Base-by-base conservation (phyloP, 35 echinoderm and acorn worm species). In the Acanthaster planci region DNA sequence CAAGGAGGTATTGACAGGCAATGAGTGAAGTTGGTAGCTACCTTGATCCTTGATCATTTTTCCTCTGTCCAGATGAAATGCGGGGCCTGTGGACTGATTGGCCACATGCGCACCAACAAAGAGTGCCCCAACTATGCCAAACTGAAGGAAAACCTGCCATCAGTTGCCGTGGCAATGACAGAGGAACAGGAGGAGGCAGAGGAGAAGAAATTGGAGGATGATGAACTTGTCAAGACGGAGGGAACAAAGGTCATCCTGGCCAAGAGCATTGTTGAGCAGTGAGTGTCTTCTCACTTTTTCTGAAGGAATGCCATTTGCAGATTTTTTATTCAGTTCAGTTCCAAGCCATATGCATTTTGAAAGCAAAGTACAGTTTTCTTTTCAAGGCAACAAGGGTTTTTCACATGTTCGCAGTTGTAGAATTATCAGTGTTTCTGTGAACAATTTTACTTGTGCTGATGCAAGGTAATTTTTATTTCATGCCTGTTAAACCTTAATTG, bases 81-180 rank as follows among this genome's bases (percentile, higher is more conserved):
- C 72, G 96, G 96, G 32, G 96, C 96, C 6, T 99, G 96, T 32
- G 92, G 96, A 31, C 88, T 84, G 37, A 94, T 94, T 47, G 92
- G 96, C 40, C 96, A 94, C 77, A 94, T 94, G 92, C 91, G 92
- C 26, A 94, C 92, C 51, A 94, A 99, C 76, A 94, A 99, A 58
- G 92, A 94, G 39, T 99, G 96, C 58, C 96, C 96, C 42, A 91
- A 85, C 52, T 99, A 99, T 29, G 86, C 93, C 88, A 99, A 94
- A 51, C 85, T 76, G 38, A 58, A 79, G 38, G 55, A 80, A 19
- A 89, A 91, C 50, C 92, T 80, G 19, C 90, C 94, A 29, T 86
- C 91, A 16, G 89, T 99, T n/a, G 32, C 37, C 12, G 96, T 94
- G 26, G 92, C 92, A 21, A 99, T 94, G 89, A 94, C 92, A 47